Evolutionary conservation across 2,888 invertebrate species (phyloP).

Genomic region (Anodontia alba): DNA sequence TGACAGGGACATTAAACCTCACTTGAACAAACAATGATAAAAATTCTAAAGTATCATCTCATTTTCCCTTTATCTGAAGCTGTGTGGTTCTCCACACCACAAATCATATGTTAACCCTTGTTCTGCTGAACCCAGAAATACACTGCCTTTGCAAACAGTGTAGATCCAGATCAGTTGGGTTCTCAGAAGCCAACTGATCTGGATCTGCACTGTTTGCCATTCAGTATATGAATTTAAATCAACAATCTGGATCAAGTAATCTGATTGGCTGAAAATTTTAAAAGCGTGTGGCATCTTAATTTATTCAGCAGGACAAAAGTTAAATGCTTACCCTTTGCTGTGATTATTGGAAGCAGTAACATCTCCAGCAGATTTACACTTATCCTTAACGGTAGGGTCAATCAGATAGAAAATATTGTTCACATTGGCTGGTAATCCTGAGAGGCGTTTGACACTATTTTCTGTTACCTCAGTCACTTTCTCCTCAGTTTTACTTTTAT

Average conservation of each 20-base stretch:
- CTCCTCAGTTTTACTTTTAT: background rate
- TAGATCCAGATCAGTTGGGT: background rate
- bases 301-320: background rate
- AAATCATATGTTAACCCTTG: too few relatives aligned
- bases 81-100: too few relatives aligned
- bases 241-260: too few relatives aligned
- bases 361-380: slow-evolving; percentile 58
- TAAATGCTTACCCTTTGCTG: slow-evolving; percentile 1
- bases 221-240: too few relatives aligned
- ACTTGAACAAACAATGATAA: too few relatives aligned
- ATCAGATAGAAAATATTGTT: slow-evolving; percentile 75
- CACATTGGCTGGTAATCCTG: slow-evolving; percentile 43
- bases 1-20: too few relatives aligned
- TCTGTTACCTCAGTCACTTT: slow-evolving; percentile 13
- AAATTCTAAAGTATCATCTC: too few relatives aligned
- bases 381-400: slow-evolving; percentile 73
- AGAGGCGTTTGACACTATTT: slow-evolving; percentile 47
- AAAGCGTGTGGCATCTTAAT: background rate
- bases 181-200: background rate
- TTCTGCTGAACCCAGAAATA: too few relatives aligned
- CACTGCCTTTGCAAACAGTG: background rate
- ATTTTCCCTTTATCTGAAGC: too few relatives aligned
- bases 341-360: slow-evolving; percentile 12
- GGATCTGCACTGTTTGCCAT: background rate
- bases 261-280: too few relatives aligned